Base-by-base conservation (phyloP, 2,888 invertebrate species). In the Drosophila imparisetae region DNA sequence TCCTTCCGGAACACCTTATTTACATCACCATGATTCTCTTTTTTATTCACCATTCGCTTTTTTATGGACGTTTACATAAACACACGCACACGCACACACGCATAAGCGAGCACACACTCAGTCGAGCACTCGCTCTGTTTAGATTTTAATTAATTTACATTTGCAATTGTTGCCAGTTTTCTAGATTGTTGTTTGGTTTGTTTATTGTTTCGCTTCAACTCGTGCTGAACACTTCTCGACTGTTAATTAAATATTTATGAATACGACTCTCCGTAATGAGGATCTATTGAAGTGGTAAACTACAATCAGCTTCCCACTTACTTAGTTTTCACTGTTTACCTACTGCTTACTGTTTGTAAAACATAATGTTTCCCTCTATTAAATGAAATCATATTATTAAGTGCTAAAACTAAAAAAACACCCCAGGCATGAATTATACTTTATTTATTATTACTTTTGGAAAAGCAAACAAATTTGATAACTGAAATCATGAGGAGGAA, bases 81-180 rank as follows among this genome's bases (percentile, higher is more conserved):
- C 50, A 45, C 34, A 40, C 42, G 50, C 50, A 27, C 49, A 52
- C 60, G 38, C 50, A 49, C 40, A 50, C 27, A 42, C 42, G 11
- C 40, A 42, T 5, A 1, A 10, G 2, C n/a, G 5, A 21, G 21
- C 45, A 54, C 34, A 54, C 40, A 48, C 38, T 40, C 52, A 63
- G 40, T 40, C 40, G 48, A 60, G 45, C 57, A 52, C 24, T 30
- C 29, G n/a, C 57, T 38, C 15, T 15, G n/a, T 55, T 48, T 50
- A 63, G 67, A 68, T 81, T 84, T 70, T 54, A 83, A 83, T 84
- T 84, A 83, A 83, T 84, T 86, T 84, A 54, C 75, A 80, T 78
- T 71, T 60, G 52, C 60, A 73, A 73, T 58, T 66, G 70, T 72
- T 69, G 74, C 49, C 64, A 62, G 62, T 60, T 65, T 45, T 65